These are phyloP conservation scores for Caprella mutica DNA, from an alignment of 2,888 invertebrate genomes.

Conservation along the genomic window DNA sequence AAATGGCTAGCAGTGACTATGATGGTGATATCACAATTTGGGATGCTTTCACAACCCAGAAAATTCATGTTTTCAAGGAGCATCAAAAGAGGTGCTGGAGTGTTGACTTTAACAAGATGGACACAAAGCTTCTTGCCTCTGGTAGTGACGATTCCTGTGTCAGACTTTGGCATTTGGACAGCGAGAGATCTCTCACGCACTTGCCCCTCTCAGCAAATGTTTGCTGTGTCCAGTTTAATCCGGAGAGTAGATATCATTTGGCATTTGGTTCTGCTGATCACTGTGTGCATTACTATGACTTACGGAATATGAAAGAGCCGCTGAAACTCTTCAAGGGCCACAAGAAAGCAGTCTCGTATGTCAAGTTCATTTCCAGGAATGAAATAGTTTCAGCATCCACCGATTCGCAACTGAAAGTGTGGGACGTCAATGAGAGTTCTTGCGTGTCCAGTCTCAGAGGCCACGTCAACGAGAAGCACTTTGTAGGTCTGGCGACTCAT, in stretches of 20 bases:
- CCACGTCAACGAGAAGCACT: constrained; percentile 90
- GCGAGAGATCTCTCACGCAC: constrained; percentile 72
- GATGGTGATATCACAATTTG: constrained; percentile 87
- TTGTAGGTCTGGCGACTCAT: constrained; percentile 84
- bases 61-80: constrained; percentile 52
- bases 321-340: constrained; percentile 76
- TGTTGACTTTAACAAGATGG: constrained; percentile 84
- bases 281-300: constrained; percentile 89
- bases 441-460: constrained; percentile 77
- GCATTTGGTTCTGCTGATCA: constrained; percentile 96
- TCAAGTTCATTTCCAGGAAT: constrained; percentile 71
- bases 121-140: constrained; percentile 77
- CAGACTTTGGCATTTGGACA: constrained; percentile 81
- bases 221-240: constrained; percentile 86
- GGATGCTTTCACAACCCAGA: constrained; percentile 68
- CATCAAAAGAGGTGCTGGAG: constrained; percentile 94
- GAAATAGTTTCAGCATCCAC: constrained; percentile 87
- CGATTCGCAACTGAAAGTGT: constrained; percentile 78
- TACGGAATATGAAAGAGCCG: constrained; percentile 61
- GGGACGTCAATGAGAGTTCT: constrained; percentile 64
- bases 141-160: constrained; percentile 87
- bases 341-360: constrained; percentile 86
- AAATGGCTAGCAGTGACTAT: constrained; percentile 83
- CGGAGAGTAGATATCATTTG: constrained; percentile 68
- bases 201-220: constrained; percentile 89